Conservation (phyloP, 2,888 invertebrate genomes). For the Molorchus minor region DNA sequence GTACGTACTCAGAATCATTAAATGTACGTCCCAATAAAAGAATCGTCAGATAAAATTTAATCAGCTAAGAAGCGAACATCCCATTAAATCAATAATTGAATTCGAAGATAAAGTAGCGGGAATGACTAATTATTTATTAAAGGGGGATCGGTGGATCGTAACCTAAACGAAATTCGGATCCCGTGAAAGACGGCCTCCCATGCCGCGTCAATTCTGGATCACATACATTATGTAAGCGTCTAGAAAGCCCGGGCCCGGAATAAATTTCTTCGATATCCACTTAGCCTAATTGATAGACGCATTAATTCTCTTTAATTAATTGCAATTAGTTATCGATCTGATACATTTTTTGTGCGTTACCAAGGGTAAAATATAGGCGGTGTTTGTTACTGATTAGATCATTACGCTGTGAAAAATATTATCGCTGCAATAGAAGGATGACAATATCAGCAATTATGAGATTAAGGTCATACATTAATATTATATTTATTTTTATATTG, state of each 20-base stretch:
- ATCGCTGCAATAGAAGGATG: too few relatives aligned
- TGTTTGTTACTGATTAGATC: too few relatives aligned
- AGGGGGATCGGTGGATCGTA: not conserved
- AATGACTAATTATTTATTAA: conserved; percentile 7
- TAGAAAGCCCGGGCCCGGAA: not conserved
- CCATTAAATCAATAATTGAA: not conserved
- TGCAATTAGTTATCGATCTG: too few relatives aligned
- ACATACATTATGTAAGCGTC: conserved; percentile 2
- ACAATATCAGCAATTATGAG: too few relatives aligned
- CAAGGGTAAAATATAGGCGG: too few relatives aligned
- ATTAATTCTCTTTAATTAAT: not conserved
- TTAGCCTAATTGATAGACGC: conserved; percentile 1
- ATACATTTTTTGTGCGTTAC: too few relatives aligned
- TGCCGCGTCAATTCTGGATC: not conserved
- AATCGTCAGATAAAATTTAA: not conserved
- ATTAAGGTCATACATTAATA: too few relatives aligned
- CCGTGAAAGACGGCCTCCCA: not conserved
- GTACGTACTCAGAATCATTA: not conserved
- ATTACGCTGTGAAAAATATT: too few relatives aligned
- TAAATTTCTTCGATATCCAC: not conserved
- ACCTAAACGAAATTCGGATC: not conserved
- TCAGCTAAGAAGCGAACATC: not conserved
- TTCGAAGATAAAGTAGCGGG: not conserved
- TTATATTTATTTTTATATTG: too few relatives aligned
- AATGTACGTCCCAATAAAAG: not conserved